Evolutionary conservation across 2,113 vertebrate species (phyloP).

Genomic region (Nothobranchius kuhntae): DNA sequence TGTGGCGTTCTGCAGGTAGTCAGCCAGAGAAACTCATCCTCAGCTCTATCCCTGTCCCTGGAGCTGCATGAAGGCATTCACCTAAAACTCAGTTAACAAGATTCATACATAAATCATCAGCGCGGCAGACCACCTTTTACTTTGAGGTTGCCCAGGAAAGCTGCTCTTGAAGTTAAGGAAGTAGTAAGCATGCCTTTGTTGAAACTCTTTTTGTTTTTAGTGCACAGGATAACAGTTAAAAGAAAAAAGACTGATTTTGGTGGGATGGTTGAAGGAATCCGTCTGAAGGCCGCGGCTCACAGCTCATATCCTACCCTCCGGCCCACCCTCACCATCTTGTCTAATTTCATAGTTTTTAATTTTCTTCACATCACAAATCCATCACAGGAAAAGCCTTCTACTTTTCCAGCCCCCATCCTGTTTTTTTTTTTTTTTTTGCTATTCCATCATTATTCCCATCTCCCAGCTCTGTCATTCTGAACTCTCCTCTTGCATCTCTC

Average conservation of each 20-base stretch:
- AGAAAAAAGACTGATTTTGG: conserved; percentile 32
- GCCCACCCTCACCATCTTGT: conserved; percentile 26
- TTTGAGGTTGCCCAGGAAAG: conserved; percentile 44
- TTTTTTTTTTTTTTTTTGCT: background rate
- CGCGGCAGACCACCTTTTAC: conserved; percentile 47
- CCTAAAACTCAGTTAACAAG: conserved; percentile 46
- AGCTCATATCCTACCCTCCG: background rate
- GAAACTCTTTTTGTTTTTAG: conserved; percentile 34
- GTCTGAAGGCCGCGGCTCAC: conserved; percentile 28
- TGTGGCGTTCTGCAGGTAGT: conserved; percentile 25
- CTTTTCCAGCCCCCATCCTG: too few relatives aligned
- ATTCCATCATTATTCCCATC: conserved; percentile 7
- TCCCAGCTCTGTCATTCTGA: conserved; percentile 4
- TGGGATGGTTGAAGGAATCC: conserved; percentile 12
- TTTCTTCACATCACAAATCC: conserved; percentile 11
- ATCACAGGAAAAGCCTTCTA: conserved; percentile 9
- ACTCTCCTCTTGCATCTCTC: background rate
- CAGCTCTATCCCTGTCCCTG: conserved; percentile 36
- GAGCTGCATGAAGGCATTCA: conserved; percentile 51
- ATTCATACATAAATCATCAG: conserved; percentile 61
- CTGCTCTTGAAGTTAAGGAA: conserved; percentile 25
- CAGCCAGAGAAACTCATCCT: conserved; percentile 45
- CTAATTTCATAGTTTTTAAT: conserved; percentile 30
- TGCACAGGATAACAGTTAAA: conserved; percentile 32
- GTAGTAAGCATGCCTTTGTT: conserved; percentile 6